These are phyloP conservation scores for Anniella stebbinsi DNA, from an alignment of 2,797 vertebrate species.

Conservation along the genomic window DNA sequence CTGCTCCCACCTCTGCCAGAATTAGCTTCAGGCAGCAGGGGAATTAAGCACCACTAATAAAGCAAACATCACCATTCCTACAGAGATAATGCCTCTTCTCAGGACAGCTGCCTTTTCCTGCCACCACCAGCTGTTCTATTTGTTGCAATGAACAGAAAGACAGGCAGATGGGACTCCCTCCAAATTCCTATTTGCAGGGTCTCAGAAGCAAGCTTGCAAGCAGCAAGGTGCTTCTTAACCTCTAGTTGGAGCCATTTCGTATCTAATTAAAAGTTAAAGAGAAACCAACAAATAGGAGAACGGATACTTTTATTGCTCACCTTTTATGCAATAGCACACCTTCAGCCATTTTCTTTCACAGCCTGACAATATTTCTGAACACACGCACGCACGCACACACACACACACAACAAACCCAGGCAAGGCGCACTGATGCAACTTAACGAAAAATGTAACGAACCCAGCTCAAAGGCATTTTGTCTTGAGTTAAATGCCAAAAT, in stretches of 20 bases:
- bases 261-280: conserved; percentile 53
- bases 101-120: background rate
- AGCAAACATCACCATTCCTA: background rate
- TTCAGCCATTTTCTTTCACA: conserved; percentile 88
- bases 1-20: background rate
- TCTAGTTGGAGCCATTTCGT: conserved; percentile 18
- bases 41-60: background rate
- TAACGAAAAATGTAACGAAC: conserved; percentile 82
- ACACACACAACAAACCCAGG: conserved; percentile 79
- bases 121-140: background rate
- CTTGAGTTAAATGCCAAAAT: conserved; percentile 71
- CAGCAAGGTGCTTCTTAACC: conserved; percentile 12
- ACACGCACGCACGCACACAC: conserved; percentile 80
- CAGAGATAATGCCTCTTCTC: background rate
- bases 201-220: background rate
- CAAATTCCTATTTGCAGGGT: conserved; percentile 13
- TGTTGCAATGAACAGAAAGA: background rate
- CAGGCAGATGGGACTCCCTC: background rate
- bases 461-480: conserved; percentile 82
- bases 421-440: conserved; percentile 81
- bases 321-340: conserved; percentile 87
- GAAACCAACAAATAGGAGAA: conserved; percentile 72
- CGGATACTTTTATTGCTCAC: conserved; percentile 90
- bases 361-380: conserved; percentile 85
- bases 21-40: background rate